Evolutionary conservation across 2,797 vertebrate genomes (phyloP).

Genomic region (Anabas testudineus): DNA sequence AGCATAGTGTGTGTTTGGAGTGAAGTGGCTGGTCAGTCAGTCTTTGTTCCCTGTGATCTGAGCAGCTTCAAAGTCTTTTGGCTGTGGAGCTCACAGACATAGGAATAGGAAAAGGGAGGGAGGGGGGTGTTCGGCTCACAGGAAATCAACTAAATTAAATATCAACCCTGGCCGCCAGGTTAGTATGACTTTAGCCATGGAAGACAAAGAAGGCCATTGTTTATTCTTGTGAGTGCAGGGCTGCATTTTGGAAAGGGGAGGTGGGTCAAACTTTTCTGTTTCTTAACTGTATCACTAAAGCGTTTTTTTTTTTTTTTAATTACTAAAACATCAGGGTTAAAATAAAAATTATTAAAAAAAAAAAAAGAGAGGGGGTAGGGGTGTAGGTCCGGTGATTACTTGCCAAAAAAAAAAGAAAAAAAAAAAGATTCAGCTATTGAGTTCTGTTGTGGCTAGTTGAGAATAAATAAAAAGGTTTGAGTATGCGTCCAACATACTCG

Average conservation of each 20-base stretch:
- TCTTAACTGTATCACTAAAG: slow-evolving; percentile 48
- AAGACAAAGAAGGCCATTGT: slow-evolving; percentile 86
- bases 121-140: slow-evolving; percentile 50
- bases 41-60: slow-evolving; percentile 83
- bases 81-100: slow-evolving; percentile 76
- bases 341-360: slow-evolving; percentile 25
- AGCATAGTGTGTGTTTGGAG: slow-evolving; percentile 84
- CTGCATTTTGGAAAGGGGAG: slow-evolving; percentile 68
- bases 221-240: slow-evolving; percentile 78
- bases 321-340: slow-evolving; percentile 37
- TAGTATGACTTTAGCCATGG: slow-evolving; percentile 80
- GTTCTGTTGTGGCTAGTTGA: slow-evolving; percentile 69
- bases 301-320: slow-evolving; percentile 57
- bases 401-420: slow-evolving; percentile 45
- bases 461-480: slow-evolving; percentile 79
- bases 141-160: slow-evolving; percentile 81
- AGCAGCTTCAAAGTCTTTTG: slow-evolving; percentile 82
- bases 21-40: slow-evolving; percentile 79
- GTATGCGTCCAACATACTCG: slow-evolving; percentile 68
- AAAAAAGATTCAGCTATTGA: slow-evolving; percentile 33
- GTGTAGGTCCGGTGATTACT: slow-evolving; percentile 72
- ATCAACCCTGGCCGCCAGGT: slow-evolving; percentile 81
- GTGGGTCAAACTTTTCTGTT: slow-evolving; percentile 46
- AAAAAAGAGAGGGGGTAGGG: slow-evolving; percentile 10
- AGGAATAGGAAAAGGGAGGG: slow-evolving; percentile 46